Evolutionary conservation across 2,113 vertebrate genomes (phyloP), one percentile per base, ranked within the genome.

Genomic region (Microtus oregoni): DNA sequence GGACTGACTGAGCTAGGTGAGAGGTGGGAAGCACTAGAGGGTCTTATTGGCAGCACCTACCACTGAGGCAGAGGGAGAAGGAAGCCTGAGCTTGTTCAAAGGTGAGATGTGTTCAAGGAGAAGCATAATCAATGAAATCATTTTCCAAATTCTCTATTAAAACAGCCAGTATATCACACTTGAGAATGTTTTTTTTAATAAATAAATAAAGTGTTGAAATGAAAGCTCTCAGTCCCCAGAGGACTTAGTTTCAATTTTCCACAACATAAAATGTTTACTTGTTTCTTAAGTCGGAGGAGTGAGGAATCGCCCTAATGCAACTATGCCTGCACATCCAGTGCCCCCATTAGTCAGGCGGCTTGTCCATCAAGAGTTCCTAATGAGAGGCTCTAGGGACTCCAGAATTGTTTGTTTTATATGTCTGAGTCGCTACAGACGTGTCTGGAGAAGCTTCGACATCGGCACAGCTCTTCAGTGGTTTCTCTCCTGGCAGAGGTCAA

Each of bases 401-500:
- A 79, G 67, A 65, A 17, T 86, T 95, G 83, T 89, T 86, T 96
- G 58, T 83, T 93, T 95, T 47, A 81, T 92, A 76, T 47, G 73
- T 88, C 79, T n/a, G 76, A 88, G 81, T 90, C 3, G 7, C 94
- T 94, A 50, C 52, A 89, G 79, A 93, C 73, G 15, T 90, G n/a
- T 96, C 83, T 94, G 58, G 72, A 92, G 52, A 86, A 72, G 38
- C 70, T 95, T 83, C 95, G 89, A 79, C 65, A 30, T 91, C 78
- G 61, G 87, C 50, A 94, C 90, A 79, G 85, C 63, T 87, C 96
- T 91, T 94, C 92, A n/a, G 17, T 38, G 89, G 90, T 75, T 91
- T 88, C 50, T 63, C 75, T 79, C 50, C 2, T 61, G 94, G 78
- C 87, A 73, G 30, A 93, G 91, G 78, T 94, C 47, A 44, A 96